Conservation (phyloP, 2,797 vertebrate genomes). For the Neosilurus hyrtlii region DNA sequence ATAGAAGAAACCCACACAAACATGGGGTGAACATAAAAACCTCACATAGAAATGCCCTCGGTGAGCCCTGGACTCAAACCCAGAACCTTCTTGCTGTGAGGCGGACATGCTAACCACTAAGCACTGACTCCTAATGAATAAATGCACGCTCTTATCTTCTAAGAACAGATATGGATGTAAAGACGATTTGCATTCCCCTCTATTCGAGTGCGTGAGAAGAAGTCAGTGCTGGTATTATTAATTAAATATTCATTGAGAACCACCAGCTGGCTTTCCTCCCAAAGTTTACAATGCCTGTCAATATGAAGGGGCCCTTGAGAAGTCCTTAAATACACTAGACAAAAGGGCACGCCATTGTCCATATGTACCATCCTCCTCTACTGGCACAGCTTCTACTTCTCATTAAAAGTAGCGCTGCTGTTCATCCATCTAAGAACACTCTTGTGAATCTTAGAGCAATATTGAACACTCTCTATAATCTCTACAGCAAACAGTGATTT, state of each 20-base stretch:
- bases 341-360: conserved; percentile 22
- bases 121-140: not conserved
- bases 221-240: conserved; percentile 56
- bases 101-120: too few relatives aligned
- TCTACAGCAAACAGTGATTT: not conserved
- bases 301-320: conserved; percentile 51
- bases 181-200: conserved; percentile 51
- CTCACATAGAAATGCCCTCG: too few relatives aligned
- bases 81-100: too few relatives aligned
- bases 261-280: conserved; percentile 53
- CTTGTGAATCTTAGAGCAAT: not conserved
- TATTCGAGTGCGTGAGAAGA: conserved; percentile 20
- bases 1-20: too few relatives aligned
- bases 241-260: conserved; percentile 66
- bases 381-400: conserved; percentile 26
- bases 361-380: conserved; percentile 28
- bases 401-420: conserved; percentile 28
- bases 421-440: conserved; percentile 20
- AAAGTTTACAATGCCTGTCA: conserved; percentile 57
- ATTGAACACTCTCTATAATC: not conserved
- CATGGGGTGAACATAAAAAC: too few relatives aligned
- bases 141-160: not conserved
- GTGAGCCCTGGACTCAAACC: too few relatives aligned
- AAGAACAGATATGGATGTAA: conserved; percentile 53
- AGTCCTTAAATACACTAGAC: conserved; percentile 47